Base-by-base conservation (phyloP, 2,797 vertebrate genomes). In the Linurgus olivaceus region DNA sequence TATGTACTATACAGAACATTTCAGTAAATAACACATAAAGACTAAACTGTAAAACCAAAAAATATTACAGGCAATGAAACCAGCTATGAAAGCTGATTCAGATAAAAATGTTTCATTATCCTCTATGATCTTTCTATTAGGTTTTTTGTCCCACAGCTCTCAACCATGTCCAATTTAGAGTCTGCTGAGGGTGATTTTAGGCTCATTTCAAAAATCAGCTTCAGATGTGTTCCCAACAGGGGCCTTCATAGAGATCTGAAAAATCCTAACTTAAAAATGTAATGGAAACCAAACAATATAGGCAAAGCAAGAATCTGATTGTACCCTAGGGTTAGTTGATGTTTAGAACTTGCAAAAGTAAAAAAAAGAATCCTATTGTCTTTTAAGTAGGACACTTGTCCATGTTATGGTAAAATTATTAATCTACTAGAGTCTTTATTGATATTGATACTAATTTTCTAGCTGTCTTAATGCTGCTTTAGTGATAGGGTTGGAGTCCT, bases 61-160 rank as follows among this genome's bases (percentile, higher is more conserved):
- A 76, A 93, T 71, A 86, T 35, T 66, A 47, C 6, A 85, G 48
- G 17, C 13, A 59, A 61, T 40, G 18, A 65, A 85, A 72, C 35
- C 3, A 55, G 26, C 55, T 65, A 57, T 63, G 37, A 57, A 61
- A 89, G 9, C 6, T 72, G 29, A 57, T 61, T 57, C n/a, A 58
- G 37, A 44, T 52, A 45, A 84, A 83, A 75, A 51, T 37, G 11
- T 68, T 76, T 91, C 51, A 51, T 91, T 90, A 73, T 35, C 10
- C 2, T 31, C n/a, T 74, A 52, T 15, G n/a, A 73, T 55, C 12
- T 51, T 85, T 51, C 67, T 55, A 20, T 67, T 66, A 58, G 23
- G 13, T 58, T 11, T 87, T 92, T 72, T 6, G 6, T 68, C 38
- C 44, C 31, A 40, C n/a, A 75, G 26, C 35, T 86, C 31, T 87